Evolutionary conservation across 2,888 invertebrate genomes (phyloP), one percentile per base, ranked within the genome.

Genomic region (Hydrotaea diabolus): DNA sequence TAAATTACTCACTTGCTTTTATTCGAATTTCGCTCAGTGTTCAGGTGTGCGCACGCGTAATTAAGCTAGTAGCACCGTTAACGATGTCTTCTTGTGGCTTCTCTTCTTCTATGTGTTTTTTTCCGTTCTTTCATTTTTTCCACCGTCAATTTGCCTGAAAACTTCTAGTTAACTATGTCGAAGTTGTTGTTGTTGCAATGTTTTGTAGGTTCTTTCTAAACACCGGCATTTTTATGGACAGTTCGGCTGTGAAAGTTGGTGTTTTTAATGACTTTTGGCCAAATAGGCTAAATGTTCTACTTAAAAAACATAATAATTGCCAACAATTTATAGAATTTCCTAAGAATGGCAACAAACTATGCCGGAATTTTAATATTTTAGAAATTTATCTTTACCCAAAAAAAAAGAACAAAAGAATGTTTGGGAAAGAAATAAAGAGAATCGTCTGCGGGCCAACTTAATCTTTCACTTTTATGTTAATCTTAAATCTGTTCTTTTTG

Each of bases 241-340:
- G 46, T 75, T 53, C 15, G n/a, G 46, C 19, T 75, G 84, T 66
- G 84, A 84, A 81, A 84, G 84, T 81, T 39, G n/a, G n/a, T 17
- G 19, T 64, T 39, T 19, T 39, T 62, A 31, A 39, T 39, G 39
- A 8, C 9, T 39, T 39, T n/a, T 62, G 11, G 8, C 43, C 17
- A 75, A 75, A 62, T 49, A 31, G 49, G 46, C 49, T 46, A 49
- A 75, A 26, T 49, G 72, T 39, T 39, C 13, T 17, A 13, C 17
- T 49, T 43, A 31, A 31, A 31, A 31, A 31, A 31, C 2, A n/a
- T n/a, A n/a, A n/a, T 69, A 46, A 46, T 8, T 39, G 9, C 39
- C 7, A 8, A 8, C 39, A 39, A 8, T 36, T 39, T 21, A 17
- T 4, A n/a, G 5, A 21, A 53, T 53, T 72, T 26, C 36, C 55